These are phyloP conservation scores for Ferdinandea cuprea DNA, from an alignment of 2,888 invertebrate species.

Conservation along the genomic window DNA sequence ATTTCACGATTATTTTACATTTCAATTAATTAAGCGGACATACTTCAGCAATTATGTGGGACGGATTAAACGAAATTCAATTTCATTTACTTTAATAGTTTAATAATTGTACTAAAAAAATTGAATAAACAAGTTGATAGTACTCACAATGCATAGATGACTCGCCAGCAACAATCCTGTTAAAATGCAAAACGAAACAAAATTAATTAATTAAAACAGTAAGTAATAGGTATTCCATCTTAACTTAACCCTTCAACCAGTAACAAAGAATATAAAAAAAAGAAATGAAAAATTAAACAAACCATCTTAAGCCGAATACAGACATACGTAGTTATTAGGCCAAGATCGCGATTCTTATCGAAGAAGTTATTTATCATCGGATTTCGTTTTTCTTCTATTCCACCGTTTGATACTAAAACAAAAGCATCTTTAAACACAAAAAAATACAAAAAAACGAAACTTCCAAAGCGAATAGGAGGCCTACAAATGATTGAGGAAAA, in stretches of 20 bases:
- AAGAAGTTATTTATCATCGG: constrained; percentile 74
- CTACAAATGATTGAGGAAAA: constrained; percentile 37
- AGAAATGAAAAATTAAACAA: constrained; percentile 28
- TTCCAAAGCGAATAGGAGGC: constrained; percentile 29
- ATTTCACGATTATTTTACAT: background rate
- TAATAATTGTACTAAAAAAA: background rate
- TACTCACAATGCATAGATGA: constrained; percentile 77
- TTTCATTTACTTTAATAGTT: background rate
- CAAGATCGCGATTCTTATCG: constrained; percentile 72
- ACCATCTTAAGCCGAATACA: constrained; percentile 35
- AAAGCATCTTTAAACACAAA: constrained; percentile 45
- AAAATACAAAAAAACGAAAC: constrained; percentile 9
- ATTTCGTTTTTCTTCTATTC: constrained; percentile 52
- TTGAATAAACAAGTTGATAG: background rate
- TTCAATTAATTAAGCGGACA: background rate
- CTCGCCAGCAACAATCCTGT: constrained; percentile 77
- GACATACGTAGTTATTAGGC: constrained; percentile 61
- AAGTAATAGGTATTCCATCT: too few species aligned
- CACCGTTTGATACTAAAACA: constrained; percentile 53
- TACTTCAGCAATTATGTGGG: background rate
- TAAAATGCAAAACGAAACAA: constrained; percentile 68
- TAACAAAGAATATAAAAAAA: constrained; percentile 37
- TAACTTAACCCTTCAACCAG: constrained; percentile 63
- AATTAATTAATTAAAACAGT: constrained; percentile 59
- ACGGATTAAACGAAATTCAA: background rate